Base-by-base conservation (phyloP, 1,140 invertebrate species). In the Sarcophaga bullata region DNA sequence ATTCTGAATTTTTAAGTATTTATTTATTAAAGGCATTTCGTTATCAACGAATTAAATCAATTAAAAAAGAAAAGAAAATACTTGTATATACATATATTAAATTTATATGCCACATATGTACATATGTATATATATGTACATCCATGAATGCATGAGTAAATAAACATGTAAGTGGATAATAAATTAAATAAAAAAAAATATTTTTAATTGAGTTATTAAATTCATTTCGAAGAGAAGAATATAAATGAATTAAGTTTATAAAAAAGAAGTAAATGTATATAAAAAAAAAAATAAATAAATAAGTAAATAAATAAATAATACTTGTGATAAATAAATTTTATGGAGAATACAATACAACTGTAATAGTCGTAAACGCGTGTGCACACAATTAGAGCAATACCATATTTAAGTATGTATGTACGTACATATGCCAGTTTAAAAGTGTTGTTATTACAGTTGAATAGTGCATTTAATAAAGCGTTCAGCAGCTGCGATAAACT, bases 391-490 rank as follows among this genome's bases (percentile, higher is more conserved):
- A 37, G 25, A 37, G 25, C 25, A 37, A 37, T 37, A 37, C 4
- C 25, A 37, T 37, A 37, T 37, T 37, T 37, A 37, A 37, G 54
- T n/a, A 58, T 58, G n/a, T 58, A 13, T 15, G 13, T 4, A 68
- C 9, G 10, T 0, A 62, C 9, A 19, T 17, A 68, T 68, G 37
- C 73, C 25, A 25, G 13, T 19, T 25, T 78, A 78, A 10, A n/a
- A 50, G 75, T 17, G 25, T 37, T 37, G 25, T 37, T 37, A 68
- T 19, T 37, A 68, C 19, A 50, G 50, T 78, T 78, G 37, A 50
- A 50, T 50, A 78, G 19, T 78, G 75, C 75, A 78, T 78, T 78
- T 75, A 78, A 78, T 13, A 52, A 50, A 11, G n/a, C 73, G 73
- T 48, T 46, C 48, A 47, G 46, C 13, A 48, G 73, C 17, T 47